These are phyloP conservation scores for Drosophila peninsularis DNA, from an alignment of 2,888 invertebrate species.

Conservation along the genomic window DNA sequence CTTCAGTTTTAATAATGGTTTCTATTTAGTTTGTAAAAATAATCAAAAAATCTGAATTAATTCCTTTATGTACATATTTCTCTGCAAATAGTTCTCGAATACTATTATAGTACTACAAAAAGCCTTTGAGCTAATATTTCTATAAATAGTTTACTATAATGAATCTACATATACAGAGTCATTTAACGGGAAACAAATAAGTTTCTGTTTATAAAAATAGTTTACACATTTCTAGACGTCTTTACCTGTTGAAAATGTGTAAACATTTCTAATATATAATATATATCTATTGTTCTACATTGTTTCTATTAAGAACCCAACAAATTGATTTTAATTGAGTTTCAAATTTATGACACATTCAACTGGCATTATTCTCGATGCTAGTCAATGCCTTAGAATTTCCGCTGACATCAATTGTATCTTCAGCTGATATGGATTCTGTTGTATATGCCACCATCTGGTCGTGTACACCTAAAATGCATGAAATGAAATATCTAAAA, in stretches of 20 bases:
- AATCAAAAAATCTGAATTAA: too few relatives aligned
- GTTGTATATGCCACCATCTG: conserved; percentile 60
- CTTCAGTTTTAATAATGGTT: too few relatives aligned
- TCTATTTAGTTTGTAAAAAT: too few relatives aligned
- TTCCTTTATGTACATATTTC: too few relatives aligned
- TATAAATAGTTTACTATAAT: background rate
- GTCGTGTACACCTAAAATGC: conserved; percentile 55
- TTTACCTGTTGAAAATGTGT: background rate
- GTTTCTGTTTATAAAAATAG: background rate
- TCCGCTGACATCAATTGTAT: conserved; percentile 72
- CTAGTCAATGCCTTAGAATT: conserved; percentile 42
- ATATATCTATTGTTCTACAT: background rate
- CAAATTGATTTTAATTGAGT: conserved; percentile 25
- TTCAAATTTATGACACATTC: conserved; percentile 42
- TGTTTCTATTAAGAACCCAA: background rate
- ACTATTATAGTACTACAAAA: too few relatives aligned
- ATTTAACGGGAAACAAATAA: background rate
- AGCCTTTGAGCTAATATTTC: background rate
- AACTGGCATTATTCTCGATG: background rate
- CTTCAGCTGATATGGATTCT: conserved; percentile 33
- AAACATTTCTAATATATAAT: background rate
- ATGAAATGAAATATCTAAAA: conserved; percentile 65
- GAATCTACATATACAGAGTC: background rate
- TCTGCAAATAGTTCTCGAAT: too few relatives aligned
- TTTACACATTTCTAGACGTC: background rate